These are phyloP conservation scores for Callyntrura guangdongensis DNA, from an alignment of 2,888 invertebrate species.

Conservation along the genomic window DNA sequence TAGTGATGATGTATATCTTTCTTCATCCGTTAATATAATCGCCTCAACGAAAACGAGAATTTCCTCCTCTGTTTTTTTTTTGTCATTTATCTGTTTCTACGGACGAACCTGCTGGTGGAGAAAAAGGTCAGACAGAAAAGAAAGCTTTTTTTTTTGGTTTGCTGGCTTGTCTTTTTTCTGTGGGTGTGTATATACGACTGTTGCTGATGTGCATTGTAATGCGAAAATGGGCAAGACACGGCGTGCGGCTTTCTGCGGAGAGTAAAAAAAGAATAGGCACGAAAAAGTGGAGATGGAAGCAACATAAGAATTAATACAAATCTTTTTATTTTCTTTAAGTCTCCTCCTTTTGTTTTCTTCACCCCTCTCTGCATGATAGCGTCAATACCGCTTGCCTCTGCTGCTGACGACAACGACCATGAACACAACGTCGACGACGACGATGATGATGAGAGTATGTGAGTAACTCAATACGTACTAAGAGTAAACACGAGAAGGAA, in stretches of 20 bases:
- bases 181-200: too few relatives aligned
- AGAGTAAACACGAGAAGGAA: neutral
- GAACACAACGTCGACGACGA: neutral
- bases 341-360: neutral
- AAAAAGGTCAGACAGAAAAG: too few relatives aligned
- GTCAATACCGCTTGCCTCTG: too few relatives aligned
- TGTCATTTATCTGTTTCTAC: too few relatives aligned
- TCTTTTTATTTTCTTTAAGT: neutral
- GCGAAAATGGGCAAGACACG: neutral
- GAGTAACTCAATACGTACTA: neutral
- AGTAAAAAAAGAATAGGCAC: too few relatives aligned
- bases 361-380: constrained; percentile 8
- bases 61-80: too few relatives aligned
- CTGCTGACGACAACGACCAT: neutral
- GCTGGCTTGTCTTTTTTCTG: too few relatives aligned
- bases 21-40: too few relatives aligned
- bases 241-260: neutral
- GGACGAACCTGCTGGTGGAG: too few relatives aligned
- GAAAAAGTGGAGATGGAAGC: neutral
- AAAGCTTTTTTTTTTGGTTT: too few relatives aligned
- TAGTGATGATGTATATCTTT: too few relatives aligned
- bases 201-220: neutral
- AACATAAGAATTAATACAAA: constrained; percentile 29
- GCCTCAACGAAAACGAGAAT: too few relatives aligned
- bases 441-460: neutral